phyloP scores from a whole-genome alignment of 2,888 invertebrate genomes.

The Tribolium freemani region DNA sequence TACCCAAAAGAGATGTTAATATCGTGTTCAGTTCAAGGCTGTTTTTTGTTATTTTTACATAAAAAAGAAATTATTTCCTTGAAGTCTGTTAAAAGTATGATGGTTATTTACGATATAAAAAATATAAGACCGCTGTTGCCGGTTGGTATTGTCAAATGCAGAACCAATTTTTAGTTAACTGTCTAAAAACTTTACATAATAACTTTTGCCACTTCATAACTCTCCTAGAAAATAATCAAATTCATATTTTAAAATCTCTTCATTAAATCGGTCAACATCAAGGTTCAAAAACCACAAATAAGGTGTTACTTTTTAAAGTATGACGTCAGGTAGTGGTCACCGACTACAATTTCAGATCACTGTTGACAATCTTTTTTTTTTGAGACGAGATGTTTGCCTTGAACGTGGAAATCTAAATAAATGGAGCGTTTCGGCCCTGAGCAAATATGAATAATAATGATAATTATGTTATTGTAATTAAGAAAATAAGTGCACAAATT shows the following conservation, averaged over 20 bases:
- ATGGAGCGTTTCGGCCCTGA: slow-evolving; percentile 28
- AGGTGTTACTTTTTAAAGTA: background rate
- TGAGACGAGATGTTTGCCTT: slow-evolving; percentile 16
- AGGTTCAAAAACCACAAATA: background rate
- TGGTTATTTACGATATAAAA: no score
- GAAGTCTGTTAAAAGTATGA: background rate
- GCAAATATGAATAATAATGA: slow-evolving; percentile 1
- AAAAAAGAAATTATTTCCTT: background rate
- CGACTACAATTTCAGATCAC: no score
- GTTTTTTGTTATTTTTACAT: background rate
- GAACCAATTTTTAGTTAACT: no score
- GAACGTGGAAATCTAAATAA: slow-evolving; percentile 23
- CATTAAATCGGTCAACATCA: background rate
- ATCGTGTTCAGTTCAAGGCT: background rate
- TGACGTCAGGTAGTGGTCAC: background rate
- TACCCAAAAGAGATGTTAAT: no score
- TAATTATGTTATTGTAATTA: background rate
- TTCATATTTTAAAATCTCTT: background rate
- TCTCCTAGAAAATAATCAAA: no score
- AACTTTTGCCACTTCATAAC: no score
- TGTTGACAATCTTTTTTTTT: background rate
- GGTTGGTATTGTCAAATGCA: no score
- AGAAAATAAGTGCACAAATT: background rate
- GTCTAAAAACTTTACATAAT: no score
- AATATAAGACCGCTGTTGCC: no score